Conservation (phyloP, 2,888 invertebrate genomes). For the Hypomecis punctinalis region DNA sequence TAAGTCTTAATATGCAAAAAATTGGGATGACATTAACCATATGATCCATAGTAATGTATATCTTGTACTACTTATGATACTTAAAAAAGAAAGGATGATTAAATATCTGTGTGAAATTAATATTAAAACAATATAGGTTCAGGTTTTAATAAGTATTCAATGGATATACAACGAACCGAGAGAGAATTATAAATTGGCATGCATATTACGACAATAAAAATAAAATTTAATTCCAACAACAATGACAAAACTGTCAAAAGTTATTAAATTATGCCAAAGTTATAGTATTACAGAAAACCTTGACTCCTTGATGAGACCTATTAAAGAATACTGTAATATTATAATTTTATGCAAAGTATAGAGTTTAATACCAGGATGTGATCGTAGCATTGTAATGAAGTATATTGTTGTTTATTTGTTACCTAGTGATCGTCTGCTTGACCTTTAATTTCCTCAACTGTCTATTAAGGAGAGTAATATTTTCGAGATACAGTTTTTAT, state of each 20-base stretch:
- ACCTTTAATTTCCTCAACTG: too few species aligned
- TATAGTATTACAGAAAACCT: slow-evolving; percentile 2
- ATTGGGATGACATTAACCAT: too few species aligned
- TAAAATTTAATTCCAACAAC: background rate
- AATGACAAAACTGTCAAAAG: background rate
- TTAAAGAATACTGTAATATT: background rate
- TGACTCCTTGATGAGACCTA: slow-evolving; percentile 1
- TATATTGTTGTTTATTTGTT: background rate
- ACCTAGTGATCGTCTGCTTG: background rate
- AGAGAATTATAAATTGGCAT: background rate
- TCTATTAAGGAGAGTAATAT: too few species aligned
- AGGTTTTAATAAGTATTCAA: background rate
- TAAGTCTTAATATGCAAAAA: too few species aligned
- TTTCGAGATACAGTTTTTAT: too few species aligned
- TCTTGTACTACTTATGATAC: too few species aligned
- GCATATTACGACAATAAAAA: background rate
- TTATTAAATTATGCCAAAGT: slow-evolving; percentile 8
- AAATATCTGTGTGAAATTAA: background rate
- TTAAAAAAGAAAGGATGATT: too few species aligned
- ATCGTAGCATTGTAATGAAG: slow-evolving; percentile 2
- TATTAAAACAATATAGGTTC: background rate
- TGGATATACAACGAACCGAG: background rate
- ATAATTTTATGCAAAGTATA: background rate
- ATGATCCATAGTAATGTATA: too few species aligned
- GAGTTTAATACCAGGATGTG: slow-evolving; percentile 7